Base-by-base conservation (phyloP, 2,888 invertebrate genomes). In the Phalangium opilio region DNA sequence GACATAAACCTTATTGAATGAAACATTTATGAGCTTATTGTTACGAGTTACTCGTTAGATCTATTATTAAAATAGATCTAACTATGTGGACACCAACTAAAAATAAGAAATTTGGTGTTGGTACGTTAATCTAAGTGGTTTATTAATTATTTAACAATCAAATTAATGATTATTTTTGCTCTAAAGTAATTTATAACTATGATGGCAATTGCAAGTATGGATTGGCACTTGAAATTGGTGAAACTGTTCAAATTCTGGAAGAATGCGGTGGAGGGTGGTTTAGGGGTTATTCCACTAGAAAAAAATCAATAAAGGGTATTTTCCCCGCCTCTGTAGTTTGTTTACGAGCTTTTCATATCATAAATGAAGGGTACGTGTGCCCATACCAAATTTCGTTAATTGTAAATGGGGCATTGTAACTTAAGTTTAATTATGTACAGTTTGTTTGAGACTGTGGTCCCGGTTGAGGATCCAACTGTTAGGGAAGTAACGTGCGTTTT, bases 261-360 rank as follows among this genome's bases (percentile, higher is more conserved):
- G 89, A 91, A 73, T 84, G 81, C 70, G 75, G 74, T 66, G 83
- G 83, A 78, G 79, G 75, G 19, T 91, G 90, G 90, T 90, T 78
- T 67, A 73, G 89, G 55, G 90, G 90, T 40, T 84, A 83, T 63
- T 79, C 81, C 50, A 78, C 80, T 19, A 81, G 83, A 60, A 79
- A 79, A 58, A 70, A 76, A 51, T 67, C 74, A 38, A 67, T 78
- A 61, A 70, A 77, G 70, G 73, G 75, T 2, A 79, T 91, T 52
- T 89, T 87, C 61, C 86, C 89, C 15, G 78, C 82, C 56, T 76
- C 80, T 38, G 86, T 84, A 63, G 77, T 86, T 19, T 74, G 78
- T 58, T 72, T 83, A 56, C 84, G 83, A 53, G 74, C 77, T 1
- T 83, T 81, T 55, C 77, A 76, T 58, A 77, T 84, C 45, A 84